phyloP scores from a whole-genome alignment of 2,797 vertebrate genomes.

The Molossus molossus region DNA sequence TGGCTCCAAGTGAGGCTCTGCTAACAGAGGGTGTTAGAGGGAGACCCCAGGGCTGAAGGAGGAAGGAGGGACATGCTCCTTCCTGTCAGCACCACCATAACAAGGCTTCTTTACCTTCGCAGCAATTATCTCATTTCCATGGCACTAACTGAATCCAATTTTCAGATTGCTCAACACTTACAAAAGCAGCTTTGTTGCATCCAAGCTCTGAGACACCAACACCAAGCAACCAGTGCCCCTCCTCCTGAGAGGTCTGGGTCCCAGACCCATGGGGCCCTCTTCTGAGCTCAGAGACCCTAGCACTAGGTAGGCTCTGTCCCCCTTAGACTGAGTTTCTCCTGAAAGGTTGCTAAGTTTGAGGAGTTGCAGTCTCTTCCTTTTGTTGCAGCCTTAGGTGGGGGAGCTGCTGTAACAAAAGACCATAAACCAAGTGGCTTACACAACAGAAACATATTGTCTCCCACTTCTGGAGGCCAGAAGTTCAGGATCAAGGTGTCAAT shows the following conservation, averaged over 20 bases:
- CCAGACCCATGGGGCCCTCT: background rate
- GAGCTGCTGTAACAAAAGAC: background rate
- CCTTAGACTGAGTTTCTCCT: background rate
- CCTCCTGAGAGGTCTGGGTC: background rate
- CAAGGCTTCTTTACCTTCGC: background rate
- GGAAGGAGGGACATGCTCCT: background rate
- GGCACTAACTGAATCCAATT: background rate
- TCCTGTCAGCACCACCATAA: background rate
- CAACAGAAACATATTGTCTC: background rate
- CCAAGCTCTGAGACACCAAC: background rate
- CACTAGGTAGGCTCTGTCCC: background rate
- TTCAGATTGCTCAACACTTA: background rate
- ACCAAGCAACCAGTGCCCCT: background rate
- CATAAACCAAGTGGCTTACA: background rate
- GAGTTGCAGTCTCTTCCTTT: background rate
- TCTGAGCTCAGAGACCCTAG: background rate
- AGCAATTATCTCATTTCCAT: background rate
- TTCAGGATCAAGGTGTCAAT: background rate
- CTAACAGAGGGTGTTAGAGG: background rate
- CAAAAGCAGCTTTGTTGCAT: background rate
- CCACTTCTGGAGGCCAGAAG: background rate
- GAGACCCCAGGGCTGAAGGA: background rate
- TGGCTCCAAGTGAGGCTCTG: background rate
- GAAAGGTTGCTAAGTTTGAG: background rate
- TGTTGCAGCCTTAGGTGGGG: background rate